Conservation (phyloP, 2,113 vertebrate species). For the Athene cunicularia region DNA sequence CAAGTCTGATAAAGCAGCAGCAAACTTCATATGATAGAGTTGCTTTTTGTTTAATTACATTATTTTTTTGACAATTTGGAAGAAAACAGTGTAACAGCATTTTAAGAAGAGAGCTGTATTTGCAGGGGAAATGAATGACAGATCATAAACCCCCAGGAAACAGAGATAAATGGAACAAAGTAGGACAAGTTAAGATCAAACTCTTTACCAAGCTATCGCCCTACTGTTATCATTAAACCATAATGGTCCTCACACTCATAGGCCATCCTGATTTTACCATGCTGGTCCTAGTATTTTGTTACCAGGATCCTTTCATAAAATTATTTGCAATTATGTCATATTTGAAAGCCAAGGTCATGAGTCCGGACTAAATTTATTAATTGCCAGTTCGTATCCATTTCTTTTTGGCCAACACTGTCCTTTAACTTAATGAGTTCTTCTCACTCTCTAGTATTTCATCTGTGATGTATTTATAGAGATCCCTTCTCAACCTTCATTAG, state of each 20-base stretch:
- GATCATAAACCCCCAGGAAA: background rate
- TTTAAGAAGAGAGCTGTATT: background rate
- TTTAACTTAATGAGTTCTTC: background rate
- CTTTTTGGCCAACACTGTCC: background rate
- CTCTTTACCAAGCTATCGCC: background rate
- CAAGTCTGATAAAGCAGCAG: background rate
- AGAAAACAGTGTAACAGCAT: background rate
- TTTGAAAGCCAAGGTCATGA: background rate
- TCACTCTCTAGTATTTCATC: background rate
- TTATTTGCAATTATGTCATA: background rate
- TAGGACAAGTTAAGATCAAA: background rate
- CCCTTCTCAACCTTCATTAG: background rate
- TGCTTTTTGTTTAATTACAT: background rate
- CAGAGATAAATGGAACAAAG: background rate
- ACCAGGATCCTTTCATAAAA: background rate
- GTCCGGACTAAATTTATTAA: slow-evolving; percentile 25
- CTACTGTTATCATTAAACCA: background rate
- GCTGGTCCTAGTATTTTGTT: background rate
- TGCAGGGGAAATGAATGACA: background rate
- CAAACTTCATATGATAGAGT: background rate
- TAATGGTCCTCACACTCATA: background rate
- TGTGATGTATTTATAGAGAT: slow-evolving; percentile 33
- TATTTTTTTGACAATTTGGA: background rate
- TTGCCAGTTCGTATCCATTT: slow-evolving; percentile 25
- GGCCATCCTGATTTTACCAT: background rate